Evolutionary conservation across 2,797 vertebrate species (phyloP).

Genomic region (Danio choprae): DNA sequence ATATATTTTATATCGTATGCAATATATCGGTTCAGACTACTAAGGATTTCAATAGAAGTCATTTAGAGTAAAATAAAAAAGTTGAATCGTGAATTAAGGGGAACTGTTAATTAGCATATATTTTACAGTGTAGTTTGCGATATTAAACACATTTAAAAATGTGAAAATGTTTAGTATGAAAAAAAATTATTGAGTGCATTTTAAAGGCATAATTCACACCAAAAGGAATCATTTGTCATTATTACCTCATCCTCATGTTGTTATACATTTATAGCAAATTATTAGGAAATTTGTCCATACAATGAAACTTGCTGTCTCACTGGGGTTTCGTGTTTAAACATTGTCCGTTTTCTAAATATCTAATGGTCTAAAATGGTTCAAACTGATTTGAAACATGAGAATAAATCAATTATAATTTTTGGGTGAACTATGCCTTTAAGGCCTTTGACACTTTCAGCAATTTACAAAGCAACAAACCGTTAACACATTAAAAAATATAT

Average conservation of each 20-base stretch:
- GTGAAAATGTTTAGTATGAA: background rate
- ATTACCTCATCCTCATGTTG: background rate
- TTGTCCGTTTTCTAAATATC: no score
- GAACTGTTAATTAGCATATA: no score
- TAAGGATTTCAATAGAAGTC: no score
- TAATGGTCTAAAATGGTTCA: no score
- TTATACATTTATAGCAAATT: background rate
- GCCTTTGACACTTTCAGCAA: slow-evolving; percentile 12
- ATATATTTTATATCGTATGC: no score
- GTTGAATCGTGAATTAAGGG: no score
- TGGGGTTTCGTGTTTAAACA: no score
- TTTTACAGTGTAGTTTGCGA: background rate
- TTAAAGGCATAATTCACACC: slow-evolving; percentile 12
- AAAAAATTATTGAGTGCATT: slow-evolving; percentile 31
- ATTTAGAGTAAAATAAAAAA: no score
- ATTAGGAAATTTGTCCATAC: no score
- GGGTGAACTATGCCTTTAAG: background rate
- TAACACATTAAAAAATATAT: background rate
- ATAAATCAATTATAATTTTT: background rate
- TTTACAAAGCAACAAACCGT: background rate
- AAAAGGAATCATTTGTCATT: background rate
- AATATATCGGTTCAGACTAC: no score
- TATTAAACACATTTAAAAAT: background rate
- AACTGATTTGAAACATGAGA: background rate
- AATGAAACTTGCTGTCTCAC: background rate